A percentile compares a stretch with the other conserved stretches of the same genome.
phyloP scores from a whole-genome alignment of 1,140 invertebrate species.

The Samia ricini region DNA sequence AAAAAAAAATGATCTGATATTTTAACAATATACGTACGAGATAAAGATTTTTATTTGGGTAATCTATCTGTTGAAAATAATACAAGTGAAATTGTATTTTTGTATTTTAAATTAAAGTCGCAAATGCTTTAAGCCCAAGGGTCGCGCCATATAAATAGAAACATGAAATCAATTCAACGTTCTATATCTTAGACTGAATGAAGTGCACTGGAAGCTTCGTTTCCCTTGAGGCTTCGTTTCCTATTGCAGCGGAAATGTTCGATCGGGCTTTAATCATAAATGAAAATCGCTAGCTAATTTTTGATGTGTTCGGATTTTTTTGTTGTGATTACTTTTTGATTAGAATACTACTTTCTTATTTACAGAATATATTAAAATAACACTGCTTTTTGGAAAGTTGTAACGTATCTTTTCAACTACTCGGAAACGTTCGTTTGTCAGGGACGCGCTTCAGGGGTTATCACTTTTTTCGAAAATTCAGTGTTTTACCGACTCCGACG shows the following conservation, averaged over 20 bases:
- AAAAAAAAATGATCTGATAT: not conserved
- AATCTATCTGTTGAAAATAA: not conserved
- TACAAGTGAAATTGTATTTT: not conserved
- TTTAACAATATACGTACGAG: not conserved
- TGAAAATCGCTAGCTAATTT: slow-evolving; percentile 40
- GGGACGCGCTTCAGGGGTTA: too few relatives aligned
- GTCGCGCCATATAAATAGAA: slow-evolving; percentile 6
- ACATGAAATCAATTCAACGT: slow-evolving; percentile 42
- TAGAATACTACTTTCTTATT: too few relatives aligned
- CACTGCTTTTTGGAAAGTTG: too few relatives aligned
- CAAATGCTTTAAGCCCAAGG: not conserved
- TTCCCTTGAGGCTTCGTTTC: slow-evolving; percentile 48
- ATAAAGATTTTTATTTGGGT: too few relatives aligned
- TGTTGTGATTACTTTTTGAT: too few relatives aligned
- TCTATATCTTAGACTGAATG: slow-evolving; percentile 27
- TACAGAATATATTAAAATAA: too few relatives aligned
- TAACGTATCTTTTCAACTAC: too few relatives aligned
- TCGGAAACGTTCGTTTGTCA: too few relatives aligned
- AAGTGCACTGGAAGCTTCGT: slow-evolving; percentile 25
- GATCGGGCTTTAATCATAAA: slow-evolving; percentile 41
- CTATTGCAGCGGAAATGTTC: slow-evolving; percentile 41
- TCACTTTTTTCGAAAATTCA: too few relatives aligned
- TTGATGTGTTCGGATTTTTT: not conserved
- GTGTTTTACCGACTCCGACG: too few relatives aligned
- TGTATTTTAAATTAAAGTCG: not conserved